Conservation (phyloP, 2,797 vertebrate genomes). For the Sebastiscus albofasciatus region DNA sequence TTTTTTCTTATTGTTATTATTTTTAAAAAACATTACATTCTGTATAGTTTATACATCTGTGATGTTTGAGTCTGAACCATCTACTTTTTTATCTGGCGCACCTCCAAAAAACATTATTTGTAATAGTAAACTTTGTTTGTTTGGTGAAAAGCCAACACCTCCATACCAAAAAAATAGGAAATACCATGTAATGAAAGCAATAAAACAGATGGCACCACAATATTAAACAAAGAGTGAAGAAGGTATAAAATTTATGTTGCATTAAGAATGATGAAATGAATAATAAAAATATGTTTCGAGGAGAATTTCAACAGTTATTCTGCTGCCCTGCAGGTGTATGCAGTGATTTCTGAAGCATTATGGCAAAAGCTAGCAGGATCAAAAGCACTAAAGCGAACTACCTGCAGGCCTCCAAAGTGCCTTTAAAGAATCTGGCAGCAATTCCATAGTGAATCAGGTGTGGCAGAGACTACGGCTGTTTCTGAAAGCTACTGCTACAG, state of each 20-base stretch:
- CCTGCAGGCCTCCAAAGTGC: background rate
- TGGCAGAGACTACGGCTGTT: background rate
- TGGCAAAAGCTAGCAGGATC: background rate
- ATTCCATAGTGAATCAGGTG: background rate
- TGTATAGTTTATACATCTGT: background rate
- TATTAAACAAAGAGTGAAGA: background rate
- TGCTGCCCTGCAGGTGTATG: background rate
- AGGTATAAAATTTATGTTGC: background rate
- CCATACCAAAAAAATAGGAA: background rate
- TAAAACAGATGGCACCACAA: background rate
- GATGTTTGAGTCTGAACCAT: background rate
- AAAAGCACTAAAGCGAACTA: background rate
- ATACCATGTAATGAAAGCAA: background rate
- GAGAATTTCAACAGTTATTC: background rate
- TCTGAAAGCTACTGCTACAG: background rate
- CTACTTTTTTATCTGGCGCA: background rate
- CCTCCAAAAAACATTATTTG: background rate
- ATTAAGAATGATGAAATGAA: slow-evolving; percentile 1
- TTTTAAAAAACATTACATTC: background rate
- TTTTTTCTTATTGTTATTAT: background rate
- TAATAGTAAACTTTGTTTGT: background rate
- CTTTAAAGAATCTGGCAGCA: background rate
- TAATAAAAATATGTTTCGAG: background rate
- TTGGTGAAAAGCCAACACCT: background rate
- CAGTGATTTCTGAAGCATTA: background rate